Conservation (phyloP, 2,113 vertebrate genomes). For the Ifrita kowaldi region DNA sequence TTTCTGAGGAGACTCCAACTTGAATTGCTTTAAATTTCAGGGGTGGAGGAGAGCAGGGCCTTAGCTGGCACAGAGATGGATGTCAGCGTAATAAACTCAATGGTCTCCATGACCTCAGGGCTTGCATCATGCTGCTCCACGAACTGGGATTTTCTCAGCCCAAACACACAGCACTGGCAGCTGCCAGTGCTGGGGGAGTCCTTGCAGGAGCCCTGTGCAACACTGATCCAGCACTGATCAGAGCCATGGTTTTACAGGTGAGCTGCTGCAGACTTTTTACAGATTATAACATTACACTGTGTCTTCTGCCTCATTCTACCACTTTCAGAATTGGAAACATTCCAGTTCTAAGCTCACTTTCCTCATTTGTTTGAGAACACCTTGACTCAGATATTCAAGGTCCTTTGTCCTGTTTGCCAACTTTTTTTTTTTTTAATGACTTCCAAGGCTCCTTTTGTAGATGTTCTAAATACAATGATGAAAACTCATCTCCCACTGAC, state of each 20-base stretch:
- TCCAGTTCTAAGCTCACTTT: not conserved
- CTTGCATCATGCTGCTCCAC: conserved; percentile 84
- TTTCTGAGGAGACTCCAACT: not conserved
- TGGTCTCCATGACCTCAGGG: conserved; percentile 85
- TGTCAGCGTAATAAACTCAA: conserved; percentile 80
- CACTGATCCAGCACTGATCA: conserved; percentile 77
- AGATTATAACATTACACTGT: not conserved
- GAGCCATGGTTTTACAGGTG: conserved; percentile 85
- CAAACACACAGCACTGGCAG: conserved; percentile 75
- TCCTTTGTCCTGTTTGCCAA: not conserved
- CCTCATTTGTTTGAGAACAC: not conserved
- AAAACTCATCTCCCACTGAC: conserved; percentile 85
- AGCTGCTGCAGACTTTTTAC: not conserved
- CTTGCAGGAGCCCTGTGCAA: conserved; percentile 91
- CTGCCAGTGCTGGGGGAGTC: conserved; percentile 90
- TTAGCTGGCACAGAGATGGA: conserved; percentile 86
- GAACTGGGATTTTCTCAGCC: conserved; percentile 82
- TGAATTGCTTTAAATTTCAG: conserved; percentile 66
- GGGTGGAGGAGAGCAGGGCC: conserved; percentile 90
- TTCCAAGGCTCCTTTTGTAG: conserved; percentile 89
- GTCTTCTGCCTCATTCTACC: not conserved
- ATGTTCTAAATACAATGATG: conserved; percentile 91
- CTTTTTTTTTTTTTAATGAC: not conserved
- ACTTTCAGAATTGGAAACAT: not conserved
- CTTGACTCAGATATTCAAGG: not conserved